Evolutionary conservation across 2,888 invertebrate genomes (phyloP), one percentile per base, ranked within the genome.

Genomic region (Epirrita christyi): DNA sequence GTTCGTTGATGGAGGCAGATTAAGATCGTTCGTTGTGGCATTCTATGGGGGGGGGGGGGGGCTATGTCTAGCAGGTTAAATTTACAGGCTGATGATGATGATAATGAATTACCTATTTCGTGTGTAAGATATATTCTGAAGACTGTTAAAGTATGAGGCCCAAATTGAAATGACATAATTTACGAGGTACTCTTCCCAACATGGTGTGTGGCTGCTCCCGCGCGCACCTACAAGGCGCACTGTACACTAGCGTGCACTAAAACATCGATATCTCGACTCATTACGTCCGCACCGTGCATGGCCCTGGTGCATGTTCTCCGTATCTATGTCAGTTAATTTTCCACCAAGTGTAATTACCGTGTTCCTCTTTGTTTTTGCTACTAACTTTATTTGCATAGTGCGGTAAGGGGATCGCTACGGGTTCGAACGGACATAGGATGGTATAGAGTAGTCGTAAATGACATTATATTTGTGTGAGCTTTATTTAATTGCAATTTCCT

Each of bases 261-360:
- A 79, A 73, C 68, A 60, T 66, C 75, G 79, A 77, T 88, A 89
- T 86, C 87, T 73, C 66, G 67, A 73, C 88, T 89, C 88, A 88
- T 90, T 88, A 88, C 84, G 78, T 71, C 71, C 67, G 61, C 67
- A 71, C 76, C 76, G 77, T 78, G 81, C 81, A 78, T 68, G 76
- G 73, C 63, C 73, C 63, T 70, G 73, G 74, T 63, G 78, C 87
- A 81, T 85, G 87, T 86, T 76, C 78, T 59, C 79, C 76, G 81
- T 90, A 90, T 90, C 90, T 83, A 84, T 83, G 88, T 84, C 87
- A 84, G 88, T 91, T 91, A 90, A 91, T 91, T 90, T 91, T 84
- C 88, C 85, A 83, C 83, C 84, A 83, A 83, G 86, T 88, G 90
- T 89, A 91, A 91, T 91, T 91, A 90, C 89, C 84, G 82, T 80